phyloP scores from a whole-genome alignment of 2,888 invertebrate genomes.

The Pelosia muscerda region DNA sequence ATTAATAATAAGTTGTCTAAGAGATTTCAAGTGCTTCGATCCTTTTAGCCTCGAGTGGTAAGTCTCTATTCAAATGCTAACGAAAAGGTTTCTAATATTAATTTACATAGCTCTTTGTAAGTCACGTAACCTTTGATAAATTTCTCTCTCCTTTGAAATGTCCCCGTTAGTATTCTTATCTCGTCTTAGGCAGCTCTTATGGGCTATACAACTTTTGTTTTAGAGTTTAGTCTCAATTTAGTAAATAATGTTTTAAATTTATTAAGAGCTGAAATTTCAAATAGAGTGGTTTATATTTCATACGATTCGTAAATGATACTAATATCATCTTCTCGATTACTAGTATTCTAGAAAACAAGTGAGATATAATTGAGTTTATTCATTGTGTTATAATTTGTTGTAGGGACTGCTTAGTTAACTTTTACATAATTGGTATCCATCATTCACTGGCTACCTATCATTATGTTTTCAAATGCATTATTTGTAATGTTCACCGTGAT shows the following conservation, averaged over 20 bases:
- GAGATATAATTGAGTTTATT: background rate
- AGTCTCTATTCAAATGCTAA: conserved; percentile 70
- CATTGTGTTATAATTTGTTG: too few species aligned
- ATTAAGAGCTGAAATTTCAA: background rate
- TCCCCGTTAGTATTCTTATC: conserved; percentile 69
- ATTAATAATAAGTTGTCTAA: conserved; percentile 65
- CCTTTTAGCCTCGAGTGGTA: conserved; percentile 56
- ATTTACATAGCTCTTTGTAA: conserved; percentile 79
- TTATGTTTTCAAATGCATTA: background rate
- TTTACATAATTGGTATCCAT: too few species aligned
- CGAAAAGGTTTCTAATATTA: conserved; percentile 77
- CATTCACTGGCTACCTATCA: too few species aligned
- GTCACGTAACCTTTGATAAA: conserved; percentile 70
- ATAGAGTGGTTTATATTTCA: background rate
- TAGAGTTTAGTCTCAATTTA: conserved; percentile 65
- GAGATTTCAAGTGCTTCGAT: conserved; percentile 64
- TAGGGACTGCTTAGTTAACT: too few species aligned
- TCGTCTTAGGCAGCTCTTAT: conserved; percentile 61
- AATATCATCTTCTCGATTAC: background rate
- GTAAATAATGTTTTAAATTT: conserved; percentile 60
- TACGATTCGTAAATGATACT: background rate
- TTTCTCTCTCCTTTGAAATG: conserved; percentile 58
- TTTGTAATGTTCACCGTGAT: background rate
- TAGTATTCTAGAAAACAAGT: background rate
- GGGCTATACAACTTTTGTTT: conserved; percentile 70